phyloP scores from a whole-genome alignment of 2,797 vertebrate genomes.

The Thalassophryne amazonica region DNA sequence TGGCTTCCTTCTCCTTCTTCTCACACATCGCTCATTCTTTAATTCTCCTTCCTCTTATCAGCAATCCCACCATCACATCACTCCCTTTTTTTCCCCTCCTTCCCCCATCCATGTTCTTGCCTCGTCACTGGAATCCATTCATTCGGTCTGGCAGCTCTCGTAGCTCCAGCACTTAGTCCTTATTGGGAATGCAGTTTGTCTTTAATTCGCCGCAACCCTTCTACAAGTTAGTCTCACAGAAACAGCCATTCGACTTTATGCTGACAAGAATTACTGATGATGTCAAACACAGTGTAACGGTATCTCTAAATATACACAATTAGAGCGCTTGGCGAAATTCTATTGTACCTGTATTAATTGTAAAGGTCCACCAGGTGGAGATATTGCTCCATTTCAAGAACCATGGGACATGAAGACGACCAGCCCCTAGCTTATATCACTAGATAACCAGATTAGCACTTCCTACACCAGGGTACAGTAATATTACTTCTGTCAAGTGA shows the following conservation, averaged over 20 bases:
- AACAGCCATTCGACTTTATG: not conserved
- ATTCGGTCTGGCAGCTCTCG: constrained; percentile 57
- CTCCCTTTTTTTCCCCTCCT: not conserved
- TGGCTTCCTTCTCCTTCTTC: not conserved
- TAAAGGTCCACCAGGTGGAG: too few relatives aligned
- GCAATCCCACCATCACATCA: constrained; percentile 1
- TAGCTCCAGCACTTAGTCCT: constrained; percentile 57
- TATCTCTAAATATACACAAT: too few relatives aligned
- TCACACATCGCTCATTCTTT: not conserved
- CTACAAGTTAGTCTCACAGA: constrained; percentile 6
- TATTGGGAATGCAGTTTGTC: constrained; percentile 53
- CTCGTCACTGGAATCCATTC: constrained; percentile 51
- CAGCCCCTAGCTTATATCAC: too few relatives aligned
- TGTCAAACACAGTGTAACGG: too few relatives aligned
- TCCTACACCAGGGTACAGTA: too few relatives aligned
- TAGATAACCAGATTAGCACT: too few relatives aligned
- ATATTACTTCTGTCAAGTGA: too few relatives aligned
- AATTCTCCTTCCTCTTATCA: constrained; percentile 14
- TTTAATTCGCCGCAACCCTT: constrained; percentile 36
- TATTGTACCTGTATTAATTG: too few relatives aligned
- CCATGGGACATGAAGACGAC: too few relatives aligned
- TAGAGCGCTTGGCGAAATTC: too few relatives aligned
- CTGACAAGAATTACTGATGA: too few relatives aligned
- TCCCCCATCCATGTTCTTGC: constrained; percentile 21
- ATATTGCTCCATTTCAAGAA: too few relatives aligned